Base-by-base conservation (phyloP, 1,140 invertebrate genomes). In the Alviniconcha marisindica region DNA sequence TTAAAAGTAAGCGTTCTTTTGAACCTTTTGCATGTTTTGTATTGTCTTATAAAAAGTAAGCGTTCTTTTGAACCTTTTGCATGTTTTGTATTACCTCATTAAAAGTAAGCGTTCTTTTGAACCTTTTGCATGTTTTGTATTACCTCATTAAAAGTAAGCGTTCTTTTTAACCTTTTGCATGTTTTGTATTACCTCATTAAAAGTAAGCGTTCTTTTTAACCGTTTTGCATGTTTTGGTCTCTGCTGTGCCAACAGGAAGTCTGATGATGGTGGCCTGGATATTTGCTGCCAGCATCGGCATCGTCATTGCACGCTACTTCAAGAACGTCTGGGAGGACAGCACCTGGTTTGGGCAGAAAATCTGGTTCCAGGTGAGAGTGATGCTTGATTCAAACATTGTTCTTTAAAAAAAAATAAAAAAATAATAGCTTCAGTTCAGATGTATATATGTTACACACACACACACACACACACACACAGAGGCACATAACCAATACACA, bases 181-280 rank as follows among this genome's bases (percentile, higher is more conserved):
- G 54, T 7, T n/a, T n/a, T n/a, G n/a, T n/a, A n/a, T n/a, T n/a
- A n/a, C n/a, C n/a, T n/a, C n/a, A n/a, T n/a, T n/a, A n/a, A n/a
- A n/a, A n/a, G n/a, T n/a, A n/a, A n/a, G n/a, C n/a, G n/a, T n/a
- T n/a, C n/a, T 2, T 77, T 42, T 3, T 38, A 24, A 77, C 40
- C 24, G n/a, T 15, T 33, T 28, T 54, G 28, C 31, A n/a, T n/a
- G 12, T 12, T 14, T 24, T 18, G 10, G 7, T 21, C 28, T 36
- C 14, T 21, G 28, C 24, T 42, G 5, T n/a, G 33, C 40, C n/a
- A 51, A 73, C 84, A 92, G 91, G 87, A 18, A 88, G 87, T 81
- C 60, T 99, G 88, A 99, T 99, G 98, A 93, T 98, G 42, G 94
- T 95, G 0, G 97, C 97, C 1, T 99, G 98, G 98, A 95, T 99